Conservation (phyloP, 2,888 invertebrate species). For the Rosalia funebris region DNA sequence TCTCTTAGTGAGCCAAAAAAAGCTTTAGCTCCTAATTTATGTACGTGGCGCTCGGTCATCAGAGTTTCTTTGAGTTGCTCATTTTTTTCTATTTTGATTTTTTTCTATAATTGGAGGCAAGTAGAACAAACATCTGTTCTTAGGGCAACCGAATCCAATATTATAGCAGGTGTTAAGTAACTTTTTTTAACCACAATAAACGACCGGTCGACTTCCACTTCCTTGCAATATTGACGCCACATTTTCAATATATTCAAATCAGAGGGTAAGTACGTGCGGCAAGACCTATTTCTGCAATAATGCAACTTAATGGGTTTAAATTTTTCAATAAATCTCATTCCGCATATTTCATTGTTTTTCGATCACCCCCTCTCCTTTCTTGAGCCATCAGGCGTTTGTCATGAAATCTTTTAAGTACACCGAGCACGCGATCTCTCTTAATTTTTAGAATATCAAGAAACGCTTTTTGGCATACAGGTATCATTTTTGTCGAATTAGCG, state of each 20-base stretch:
- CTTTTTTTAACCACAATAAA: slow-evolving; percentile 4
- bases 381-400: neutral
- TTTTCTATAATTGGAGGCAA: slow-evolving; percentile 13
- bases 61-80: slow-evolving; percentile 16
- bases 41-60: slow-evolving; percentile 17
- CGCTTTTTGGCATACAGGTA: neutral
- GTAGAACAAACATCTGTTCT: slow-evolving; percentile 29
- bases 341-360: neutral
- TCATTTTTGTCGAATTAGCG: neutral
- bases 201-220: slow-evolving; percentile 8
- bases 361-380: neutral
- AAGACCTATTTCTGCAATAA: slow-evolving; percentile 27
- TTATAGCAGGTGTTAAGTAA: slow-evolving; percentile 17
- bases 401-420: neutral
- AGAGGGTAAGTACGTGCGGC: slow-evolving; percentile 28
- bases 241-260: slow-evolving; percentile 29
- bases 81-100: slow-evolving; percentile 24
- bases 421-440: neutral
- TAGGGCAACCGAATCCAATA: slow-evolving; percentile 24
- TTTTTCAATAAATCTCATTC: neutral
- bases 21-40: slow-evolving; percentile 25
- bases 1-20: slow-evolving; percentile 21
- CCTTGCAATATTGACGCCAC: slow-evolving; percentile 16
- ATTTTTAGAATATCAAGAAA: neutral
- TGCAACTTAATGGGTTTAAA: slow-evolving; percentile 22